phyloP scores from a whole-genome alignment of 2,888 invertebrate species.

The Epistrophe eligans region DNA sequence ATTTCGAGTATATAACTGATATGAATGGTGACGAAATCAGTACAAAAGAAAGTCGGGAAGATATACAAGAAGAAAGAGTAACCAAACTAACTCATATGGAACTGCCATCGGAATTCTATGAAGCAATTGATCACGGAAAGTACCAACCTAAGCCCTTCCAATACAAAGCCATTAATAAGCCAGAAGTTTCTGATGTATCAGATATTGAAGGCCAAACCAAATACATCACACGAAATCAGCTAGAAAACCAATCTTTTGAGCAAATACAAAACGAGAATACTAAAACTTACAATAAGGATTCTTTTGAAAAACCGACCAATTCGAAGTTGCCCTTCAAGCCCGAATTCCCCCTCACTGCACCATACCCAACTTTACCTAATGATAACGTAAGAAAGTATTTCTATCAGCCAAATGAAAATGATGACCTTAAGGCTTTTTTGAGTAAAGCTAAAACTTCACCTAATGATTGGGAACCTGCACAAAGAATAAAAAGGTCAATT shows the following conservation, averaged over 20 bases:
- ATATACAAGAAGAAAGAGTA: slow-evolving; percentile 38
- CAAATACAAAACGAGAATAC: slow-evolving; percentile 1
- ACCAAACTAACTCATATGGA: slow-evolving; percentile 68
- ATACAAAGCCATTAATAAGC: slow-evolving; percentile 2
- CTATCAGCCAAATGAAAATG: slow-evolving; percentile 67
- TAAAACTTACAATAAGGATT: neutral
- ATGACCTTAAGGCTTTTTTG: slow-evolving; percentile 49
- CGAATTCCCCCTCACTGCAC: slow-evolving; percentile 34
- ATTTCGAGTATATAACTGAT: slow-evolving; percentile 79
- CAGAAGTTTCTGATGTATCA: slow-evolving; percentile 27
- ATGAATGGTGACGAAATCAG: slow-evolving; percentile 79
- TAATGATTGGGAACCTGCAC: slow-evolving; percentile 23
- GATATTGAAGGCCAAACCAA: slow-evolving; percentile 39
- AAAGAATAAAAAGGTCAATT: slow-evolving; percentile 32
- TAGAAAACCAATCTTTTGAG: slow-evolving; percentile 37
- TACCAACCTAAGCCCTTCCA: slow-evolving; percentile 26
- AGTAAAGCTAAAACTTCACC: neutral
- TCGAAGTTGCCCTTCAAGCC: slow-evolving; percentile 12
- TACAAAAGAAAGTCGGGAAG: slow-evolving; percentile 62
- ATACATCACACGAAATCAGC: slow-evolving; percentile 50
- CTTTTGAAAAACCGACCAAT: neutral
- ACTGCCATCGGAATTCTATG: slow-evolving; percentile 80
- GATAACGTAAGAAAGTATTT: slow-evolving; percentile 76
- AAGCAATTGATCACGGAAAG: slow-evolving; percentile 76
- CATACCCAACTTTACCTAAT: slow-evolving; percentile 27